These are phyloP conservation scores for Platycercus adscitus DNA, from an alignment of 2,113 vertebrate genomes.

Conservation along the genomic window DNA sequence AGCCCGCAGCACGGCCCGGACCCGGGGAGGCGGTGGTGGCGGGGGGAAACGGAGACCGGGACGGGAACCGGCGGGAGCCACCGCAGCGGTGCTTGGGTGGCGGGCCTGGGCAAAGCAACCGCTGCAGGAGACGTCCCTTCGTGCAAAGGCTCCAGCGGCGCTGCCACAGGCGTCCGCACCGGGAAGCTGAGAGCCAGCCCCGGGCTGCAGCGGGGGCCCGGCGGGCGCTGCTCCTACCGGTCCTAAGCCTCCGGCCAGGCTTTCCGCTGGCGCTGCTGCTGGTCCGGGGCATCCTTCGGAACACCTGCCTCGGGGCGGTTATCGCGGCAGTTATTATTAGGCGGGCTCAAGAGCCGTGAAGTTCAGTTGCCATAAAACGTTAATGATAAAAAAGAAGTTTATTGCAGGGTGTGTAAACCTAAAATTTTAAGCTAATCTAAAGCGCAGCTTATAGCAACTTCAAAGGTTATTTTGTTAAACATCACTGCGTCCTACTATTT, in stretches of 20 bases:
- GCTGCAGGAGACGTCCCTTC: rapidly evolving
- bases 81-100: too few species aligned
- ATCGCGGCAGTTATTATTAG: conserved; percentile 61
- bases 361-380: conserved; percentile 79
- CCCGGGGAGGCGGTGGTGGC: not conserved
- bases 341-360: conserved; percentile 48
- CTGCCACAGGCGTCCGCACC: not conserved
- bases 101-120: not conserved
- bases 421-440: conserved; percentile 69
- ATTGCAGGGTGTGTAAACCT: conserved; percentile 72
- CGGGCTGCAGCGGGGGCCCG: not conserved
- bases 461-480: conserved; percentile 48
- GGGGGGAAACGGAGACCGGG: not conserved
- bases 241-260: not conserved
- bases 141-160: not conserved
- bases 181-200: not conserved
- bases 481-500: not conserved
- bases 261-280: not conserved
- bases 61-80: not conserved
- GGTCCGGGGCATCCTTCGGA: conserved; percentile 69
- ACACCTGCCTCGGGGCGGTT: conserved; percentile 77
- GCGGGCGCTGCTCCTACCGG: not conserved
- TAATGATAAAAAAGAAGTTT: conserved; percentile 72
- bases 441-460: conserved; percentile 28
- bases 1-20: not conserved